These are phyloP conservation scores for Diploptera punctata DNA, from an alignment of 2,888 invertebrate species.

Conservation along the genomic window DNA sequence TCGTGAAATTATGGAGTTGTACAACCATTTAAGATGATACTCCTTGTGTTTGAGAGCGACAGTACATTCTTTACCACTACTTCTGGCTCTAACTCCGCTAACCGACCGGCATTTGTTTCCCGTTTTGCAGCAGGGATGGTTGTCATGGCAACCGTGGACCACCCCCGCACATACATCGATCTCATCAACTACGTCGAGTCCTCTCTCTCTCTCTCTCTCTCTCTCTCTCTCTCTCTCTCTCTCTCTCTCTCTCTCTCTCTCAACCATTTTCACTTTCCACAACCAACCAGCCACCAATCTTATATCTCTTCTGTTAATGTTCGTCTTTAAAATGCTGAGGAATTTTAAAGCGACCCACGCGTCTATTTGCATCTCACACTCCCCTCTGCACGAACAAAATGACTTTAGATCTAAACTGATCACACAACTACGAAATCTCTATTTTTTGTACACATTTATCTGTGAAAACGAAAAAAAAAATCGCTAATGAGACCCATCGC, in stretches of 20 bases:
- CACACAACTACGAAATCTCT: too few species aligned
- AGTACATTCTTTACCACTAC: slow-evolving; percentile 7
- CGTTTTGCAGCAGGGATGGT: slow-evolving; percentile 26
- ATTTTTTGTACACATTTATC: too few species aligned
- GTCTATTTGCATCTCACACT: too few species aligned
- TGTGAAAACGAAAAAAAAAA: too few species aligned
- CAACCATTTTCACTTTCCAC: slow-evolving; percentile 16
- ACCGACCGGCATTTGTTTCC: slow-evolving; percentile 33
- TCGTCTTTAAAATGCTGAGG: slow-evolving; percentile 1
- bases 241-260: too few species aligned
- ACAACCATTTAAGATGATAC: too few species aligned
- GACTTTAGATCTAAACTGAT: too few species aligned
- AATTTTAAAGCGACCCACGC: too few species aligned
- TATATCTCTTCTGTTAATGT: slow-evolving; percentile 4
- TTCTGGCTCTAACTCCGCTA: neutral
- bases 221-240: too few species aligned
- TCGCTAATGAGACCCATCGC: too few species aligned
- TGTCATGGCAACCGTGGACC: slow-evolving; percentile 29
- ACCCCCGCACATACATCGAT: slow-evolving; percentile 29
- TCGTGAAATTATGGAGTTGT: too few species aligned
- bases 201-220: neutral
- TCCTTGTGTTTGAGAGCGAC: neutral
- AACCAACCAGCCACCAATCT: neutral
- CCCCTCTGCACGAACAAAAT: too few species aligned
- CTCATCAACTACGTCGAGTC: slow-evolving; percentile 24